phyloP scores from a whole-genome alignment of 2,797 vertebrate genomes.

The Sparus aurata region DNA sequence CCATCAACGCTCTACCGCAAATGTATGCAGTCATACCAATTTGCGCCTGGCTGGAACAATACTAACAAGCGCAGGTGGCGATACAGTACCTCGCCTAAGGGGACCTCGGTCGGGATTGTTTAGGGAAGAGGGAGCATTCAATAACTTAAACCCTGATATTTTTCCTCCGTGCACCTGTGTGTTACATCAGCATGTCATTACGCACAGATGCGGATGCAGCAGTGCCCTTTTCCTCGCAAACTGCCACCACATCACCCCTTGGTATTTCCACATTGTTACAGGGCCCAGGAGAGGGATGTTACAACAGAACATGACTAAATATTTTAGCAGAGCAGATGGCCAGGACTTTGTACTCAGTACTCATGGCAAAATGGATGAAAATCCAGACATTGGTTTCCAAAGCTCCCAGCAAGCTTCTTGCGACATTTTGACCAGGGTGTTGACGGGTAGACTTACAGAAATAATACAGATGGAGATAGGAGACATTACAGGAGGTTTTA shows the following conservation, averaged over 20 bases:
- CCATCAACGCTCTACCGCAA: neutral
- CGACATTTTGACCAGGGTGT: slow-evolving; percentile 16
- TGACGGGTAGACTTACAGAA: neutral
- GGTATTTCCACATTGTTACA: slow-evolving; percentile 53
- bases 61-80: slow-evolving; percentile 14
- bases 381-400: slow-evolving; percentile 32
- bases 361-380: slow-evolving; percentile 41
- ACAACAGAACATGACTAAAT: slow-evolving; percentile 70
- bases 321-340: slow-evolving; percentile 77
- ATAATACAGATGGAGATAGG: neutral
- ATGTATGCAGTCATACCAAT: slow-evolving; percentile 9
- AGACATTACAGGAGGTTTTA: slow-evolving; percentile 10
- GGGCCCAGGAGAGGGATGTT: slow-evolving; percentile 58
- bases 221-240: slow-evolving; percentile 45
- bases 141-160: slow-evolving; percentile 33
- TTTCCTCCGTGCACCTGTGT: slow-evolving; percentile 1
- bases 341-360: slow-evolving; percentile 53
- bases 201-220: slow-evolving; percentile 48
- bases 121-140: slow-evolving; percentile 1
- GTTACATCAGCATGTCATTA: slow-evolving; percentile 37
- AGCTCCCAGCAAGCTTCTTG: slow-evolving; percentile 28
- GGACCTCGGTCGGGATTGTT: slow-evolving; percentile 18
- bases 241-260: slow-evolving; percentile 45
- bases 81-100: slow-evolving; percentile 19
- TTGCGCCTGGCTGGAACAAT: slow-evolving; percentile 16